Conservation (phyloP, 2,888 invertebrate genomes). For the Epiblema foenella region DNA sequence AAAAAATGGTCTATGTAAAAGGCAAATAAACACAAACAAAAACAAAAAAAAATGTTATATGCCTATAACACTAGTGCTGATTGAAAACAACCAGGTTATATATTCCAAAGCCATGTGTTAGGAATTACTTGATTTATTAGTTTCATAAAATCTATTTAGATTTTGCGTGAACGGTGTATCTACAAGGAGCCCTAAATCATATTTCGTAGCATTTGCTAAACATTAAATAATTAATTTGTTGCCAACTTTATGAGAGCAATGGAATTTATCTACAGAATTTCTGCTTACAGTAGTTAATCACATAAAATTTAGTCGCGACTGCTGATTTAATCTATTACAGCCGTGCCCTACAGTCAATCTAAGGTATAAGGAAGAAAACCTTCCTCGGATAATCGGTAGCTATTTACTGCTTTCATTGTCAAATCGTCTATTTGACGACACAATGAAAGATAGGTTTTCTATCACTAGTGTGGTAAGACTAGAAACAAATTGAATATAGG, state of each 20-base stretch:
- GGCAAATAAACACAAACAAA: slow-evolving; percentile 85
- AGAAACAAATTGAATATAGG: not conserved
- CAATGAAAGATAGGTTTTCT: not conserved
- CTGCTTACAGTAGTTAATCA: not conserved
- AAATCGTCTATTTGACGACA: not conserved
- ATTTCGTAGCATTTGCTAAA: slow-evolving; percentile 3
- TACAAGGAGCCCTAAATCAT: not conserved
- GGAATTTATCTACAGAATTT: not conserved
- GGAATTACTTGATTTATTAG: slow-evolving; percentile 38
- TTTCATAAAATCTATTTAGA: slow-evolving; percentile 18
- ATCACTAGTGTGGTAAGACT: not conserved
- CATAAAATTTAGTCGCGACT: not conserved
- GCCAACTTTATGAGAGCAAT: not conserved
- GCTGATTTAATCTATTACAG: not conserved
- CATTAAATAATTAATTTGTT: not conserved
- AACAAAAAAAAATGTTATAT: slow-evolving; percentile 56
- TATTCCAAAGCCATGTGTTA: slow-evolving; percentile 44
- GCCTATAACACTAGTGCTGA: slow-evolving; percentile 37
- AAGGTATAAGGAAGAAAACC: too few species aligned
- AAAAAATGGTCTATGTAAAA: slow-evolving; percentile 82
- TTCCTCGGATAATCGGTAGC: too few species aligned
- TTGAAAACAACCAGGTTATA: slow-evolving; percentile 37
- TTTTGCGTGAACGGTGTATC: slow-evolving; percentile 1
- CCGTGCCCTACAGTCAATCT: not conserved
- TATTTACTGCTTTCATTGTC: too few species aligned